These are phyloP conservation scores for Gastrophryne carolinensis DNA, from an alignment of 2,797 vertebrate species.

Conservation along the genomic window DNA sequence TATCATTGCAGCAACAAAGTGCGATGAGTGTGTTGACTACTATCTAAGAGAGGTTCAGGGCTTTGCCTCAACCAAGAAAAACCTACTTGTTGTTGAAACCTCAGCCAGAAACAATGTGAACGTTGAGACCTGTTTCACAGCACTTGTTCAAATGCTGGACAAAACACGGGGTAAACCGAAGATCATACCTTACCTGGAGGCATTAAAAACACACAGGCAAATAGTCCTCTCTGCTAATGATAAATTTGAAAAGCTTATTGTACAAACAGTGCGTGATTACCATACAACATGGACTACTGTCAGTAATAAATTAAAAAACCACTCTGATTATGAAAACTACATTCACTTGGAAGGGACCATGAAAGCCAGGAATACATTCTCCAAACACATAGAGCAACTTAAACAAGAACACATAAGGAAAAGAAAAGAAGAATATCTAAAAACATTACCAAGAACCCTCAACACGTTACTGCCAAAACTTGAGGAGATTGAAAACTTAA, in stretches of 20 bases:
- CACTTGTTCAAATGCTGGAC: slow-evolving; percentile 94
- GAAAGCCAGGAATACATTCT: slow-evolving; percentile 91
- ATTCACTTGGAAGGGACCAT: slow-evolving; percentile 92
- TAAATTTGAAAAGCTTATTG: slow-evolving; percentile 90
- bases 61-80: slow-evolving; percentile 96
- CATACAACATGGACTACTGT: slow-evolving; percentile 94
- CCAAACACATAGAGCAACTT: slow-evolving; percentile 93
- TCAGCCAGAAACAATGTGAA: slow-evolving; percentile 89
- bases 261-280: slow-evolving; percentile 92
- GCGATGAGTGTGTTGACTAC: slow-evolving; percentile 95
- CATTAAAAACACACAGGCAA: slow-evolving; percentile 92
- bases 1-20: slow-evolving; percentile 94
- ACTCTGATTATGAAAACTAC: slow-evolving; percentile 92
- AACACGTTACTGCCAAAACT: slow-evolving; percentile 90
- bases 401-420: slow-evolving; percentile 96
- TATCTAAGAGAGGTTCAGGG: slow-evolving; percentile 93
- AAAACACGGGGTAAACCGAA: slow-evolving; percentile 96
- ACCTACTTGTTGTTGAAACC: slow-evolving; percentile 90
- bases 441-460: slow-evolving; percentile 90
- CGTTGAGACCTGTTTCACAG: slow-evolving; percentile 90
- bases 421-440: slow-evolving; percentile 92
- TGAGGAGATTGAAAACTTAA: slow-evolving; percentile 91
- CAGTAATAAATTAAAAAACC: slow-evolving; percentile 89
- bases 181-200: slow-evolving; percentile 94
- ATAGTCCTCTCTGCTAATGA: slow-evolving; percentile 87